These are phyloP conservation scores for Leucania comma DNA, from an alignment of 2,888 invertebrate genomes.

Conservation along the genomic window DNA sequence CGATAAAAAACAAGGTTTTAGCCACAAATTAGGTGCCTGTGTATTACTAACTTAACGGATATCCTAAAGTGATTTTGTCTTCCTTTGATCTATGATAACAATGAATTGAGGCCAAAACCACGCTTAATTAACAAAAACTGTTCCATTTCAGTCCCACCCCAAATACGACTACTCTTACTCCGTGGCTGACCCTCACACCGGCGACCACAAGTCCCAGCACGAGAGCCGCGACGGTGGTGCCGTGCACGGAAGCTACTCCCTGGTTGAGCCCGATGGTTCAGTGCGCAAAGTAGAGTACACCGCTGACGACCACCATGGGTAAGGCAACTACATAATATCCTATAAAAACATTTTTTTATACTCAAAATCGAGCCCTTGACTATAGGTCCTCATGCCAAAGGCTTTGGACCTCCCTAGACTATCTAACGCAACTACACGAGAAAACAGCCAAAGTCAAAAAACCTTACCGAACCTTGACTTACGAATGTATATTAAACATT, in stretches of 20 bases:
- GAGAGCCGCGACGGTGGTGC: constrained; percentile 92
- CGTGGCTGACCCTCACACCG: constrained; percentile 91
- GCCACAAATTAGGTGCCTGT: constrained; percentile 28
- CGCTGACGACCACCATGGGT: constrained; percentile 91
- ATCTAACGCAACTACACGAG: not conserved
- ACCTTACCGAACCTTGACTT: not conserved
- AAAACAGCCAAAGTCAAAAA: not conserved
- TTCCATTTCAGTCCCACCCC: constrained; percentile 88
- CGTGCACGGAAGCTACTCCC: constrained; percentile 92
- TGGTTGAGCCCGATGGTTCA: constrained; percentile 92
- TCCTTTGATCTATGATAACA: constrained; percentile 37
- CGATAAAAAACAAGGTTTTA: constrained; percentile 21
- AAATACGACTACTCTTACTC: constrained; percentile 92
- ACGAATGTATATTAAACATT: not conserved
- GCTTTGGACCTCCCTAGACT: not conserved
- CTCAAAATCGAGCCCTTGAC: not conserved
- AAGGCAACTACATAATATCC: constrained; percentile 64
- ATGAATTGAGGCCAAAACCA: constrained; percentile 18
- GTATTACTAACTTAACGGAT: constrained; percentile 34
- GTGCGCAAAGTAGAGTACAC: constrained; percentile 92
- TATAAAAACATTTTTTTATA: not conserved
- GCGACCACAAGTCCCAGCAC: constrained; percentile 91
- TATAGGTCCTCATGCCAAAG: too few relatives aligned
- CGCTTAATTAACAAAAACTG: constrained; percentile 1
- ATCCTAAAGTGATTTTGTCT: constrained; percentile 46